phyloP scores from a whole-genome alignment of 2,113 vertebrate species.

The Pitta sordida region DNA sequence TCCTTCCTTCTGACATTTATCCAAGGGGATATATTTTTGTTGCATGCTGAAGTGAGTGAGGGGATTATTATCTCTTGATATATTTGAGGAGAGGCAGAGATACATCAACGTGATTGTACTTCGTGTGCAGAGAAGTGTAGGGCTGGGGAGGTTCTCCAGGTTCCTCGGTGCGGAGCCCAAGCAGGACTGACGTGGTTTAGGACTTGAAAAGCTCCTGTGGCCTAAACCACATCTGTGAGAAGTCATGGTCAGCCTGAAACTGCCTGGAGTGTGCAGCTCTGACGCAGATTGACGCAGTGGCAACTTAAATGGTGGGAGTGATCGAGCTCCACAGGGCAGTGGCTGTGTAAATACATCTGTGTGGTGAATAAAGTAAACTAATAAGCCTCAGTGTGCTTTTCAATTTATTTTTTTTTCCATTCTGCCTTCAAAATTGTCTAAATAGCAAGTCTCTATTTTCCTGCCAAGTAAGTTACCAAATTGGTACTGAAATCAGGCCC shows the following conservation, averaged over 20 bases:
- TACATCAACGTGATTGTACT: neutral
- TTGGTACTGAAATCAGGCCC: neutral
- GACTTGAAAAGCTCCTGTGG: neutral
- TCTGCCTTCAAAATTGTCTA: neutral
- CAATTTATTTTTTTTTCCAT: neutral
- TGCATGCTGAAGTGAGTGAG: neutral
- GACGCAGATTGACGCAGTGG: neutral
- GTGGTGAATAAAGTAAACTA: neutral
- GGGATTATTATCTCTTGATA: neutral
- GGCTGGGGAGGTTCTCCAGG: neutral
- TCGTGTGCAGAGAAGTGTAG: rapidly evolving
- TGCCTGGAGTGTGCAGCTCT: neutral
- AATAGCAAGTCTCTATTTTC: neutral
- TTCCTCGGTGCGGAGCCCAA: neutral
- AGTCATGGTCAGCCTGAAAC: neutral
- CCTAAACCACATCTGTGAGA: neutral
- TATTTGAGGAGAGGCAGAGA: neutral
- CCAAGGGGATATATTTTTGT: neutral
- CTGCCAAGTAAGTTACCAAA: neutral
- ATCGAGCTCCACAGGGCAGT: neutral
- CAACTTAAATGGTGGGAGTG: neutral
- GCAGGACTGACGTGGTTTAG: neutral
- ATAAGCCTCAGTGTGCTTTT: neutral
- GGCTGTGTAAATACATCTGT: neutral
- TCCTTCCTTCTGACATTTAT: neutral